Evolutionary conservation across 2,797 vertebrate genomes (phyloP).

Genomic region (Coregonus suidteri): DNA sequence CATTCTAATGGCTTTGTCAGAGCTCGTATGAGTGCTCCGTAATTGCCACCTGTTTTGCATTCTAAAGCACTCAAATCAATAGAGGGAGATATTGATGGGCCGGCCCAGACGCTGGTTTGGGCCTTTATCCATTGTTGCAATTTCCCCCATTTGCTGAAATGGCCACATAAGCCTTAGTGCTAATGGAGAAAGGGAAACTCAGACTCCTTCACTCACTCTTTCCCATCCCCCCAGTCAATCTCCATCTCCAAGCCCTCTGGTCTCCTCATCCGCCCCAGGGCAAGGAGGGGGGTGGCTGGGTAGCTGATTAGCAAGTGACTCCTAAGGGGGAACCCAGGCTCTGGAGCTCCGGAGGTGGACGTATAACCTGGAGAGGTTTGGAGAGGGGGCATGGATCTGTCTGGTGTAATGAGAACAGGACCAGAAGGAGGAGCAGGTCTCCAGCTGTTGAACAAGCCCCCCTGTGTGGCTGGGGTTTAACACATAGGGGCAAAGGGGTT

Average conservation of each 20-base stretch:
- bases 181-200: constrained; percentile 1
- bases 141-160: background rate
- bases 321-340: constrained; percentile 9
- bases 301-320: constrained; percentile 30
- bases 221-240: background rate
- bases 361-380: background rate
- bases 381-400: background rate
- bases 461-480: background rate
- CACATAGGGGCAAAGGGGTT: background rate
- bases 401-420: background rate
- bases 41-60: constrained; percentile 55
- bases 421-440: background rate
- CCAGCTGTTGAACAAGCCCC: background rate
- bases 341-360: background rate
- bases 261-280: constrained; percentile 5
- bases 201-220: background rate
- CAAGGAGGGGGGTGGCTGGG: constrained; percentile 10
- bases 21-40: constrained; percentile 5
- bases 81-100: constrained; percentile 45
- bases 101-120: background rate
- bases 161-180: background rate
- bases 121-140: background rate
- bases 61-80: constrained; percentile 42
- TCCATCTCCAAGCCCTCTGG: background rate
- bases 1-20: background rate